These are phyloP conservation scores for Neodiprion virginianus DNA, from an alignment of 1,140 invertebrate genomes.

Conservation along the genomic window DNA sequence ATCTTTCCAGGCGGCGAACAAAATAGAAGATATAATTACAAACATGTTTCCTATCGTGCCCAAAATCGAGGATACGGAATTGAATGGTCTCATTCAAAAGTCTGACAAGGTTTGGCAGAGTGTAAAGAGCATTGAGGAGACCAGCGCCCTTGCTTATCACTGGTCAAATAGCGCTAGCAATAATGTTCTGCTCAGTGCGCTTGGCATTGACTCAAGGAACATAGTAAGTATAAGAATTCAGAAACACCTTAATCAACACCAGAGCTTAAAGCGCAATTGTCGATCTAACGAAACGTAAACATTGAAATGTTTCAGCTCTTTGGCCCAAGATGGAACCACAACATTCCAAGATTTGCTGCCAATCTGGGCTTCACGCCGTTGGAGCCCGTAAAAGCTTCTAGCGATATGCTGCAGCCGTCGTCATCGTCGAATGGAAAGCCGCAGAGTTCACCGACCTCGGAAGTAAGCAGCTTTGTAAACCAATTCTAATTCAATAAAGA, in stretches of 20 bases:
- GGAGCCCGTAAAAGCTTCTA: slow-evolving; percentile 73
- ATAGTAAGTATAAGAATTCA: slow-evolving; percentile 70
- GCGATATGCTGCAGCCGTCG: slow-evolving; percentile 37
- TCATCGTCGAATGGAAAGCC: slow-evolving; percentile 44
- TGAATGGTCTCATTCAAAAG: slow-evolving; percentile 47
- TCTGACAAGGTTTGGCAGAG: slow-evolving; percentile 59
- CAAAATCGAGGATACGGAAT: slow-evolving; percentile 38
- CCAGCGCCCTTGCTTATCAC: slow-evolving; percentile 73
- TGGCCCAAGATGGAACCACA: slow-evolving; percentile 78
- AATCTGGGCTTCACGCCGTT: slow-evolving; percentile 77
- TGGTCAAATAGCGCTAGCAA: slow-evolving; percentile 76
- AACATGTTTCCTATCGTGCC: slow-evolving; percentile 50
- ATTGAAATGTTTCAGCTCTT: slow-evolving; percentile 68
- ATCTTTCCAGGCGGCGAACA: slow-evolving; percentile 51
- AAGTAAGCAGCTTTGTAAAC: slow-evolving; percentile 41
- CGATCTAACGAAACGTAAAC: slow-evolving; percentile 15
- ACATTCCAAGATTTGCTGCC: slow-evolving; percentile 80
- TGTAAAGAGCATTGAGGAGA: slow-evolving; percentile 71
- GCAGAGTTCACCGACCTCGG: slow-evolving; percentile 37
- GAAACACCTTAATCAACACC: not conserved
- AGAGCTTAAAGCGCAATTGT: slow-evolving; percentile 15
- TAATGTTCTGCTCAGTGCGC: slow-evolving; percentile 71
- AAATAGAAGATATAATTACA: slow-evolving; percentile 57
- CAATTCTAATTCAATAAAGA: not conserved
- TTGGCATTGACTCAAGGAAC: slow-evolving; percentile 83